Base-by-base conservation (phyloP, 2,888 invertebrate species). In the Dichetophora obliterata region DNA sequence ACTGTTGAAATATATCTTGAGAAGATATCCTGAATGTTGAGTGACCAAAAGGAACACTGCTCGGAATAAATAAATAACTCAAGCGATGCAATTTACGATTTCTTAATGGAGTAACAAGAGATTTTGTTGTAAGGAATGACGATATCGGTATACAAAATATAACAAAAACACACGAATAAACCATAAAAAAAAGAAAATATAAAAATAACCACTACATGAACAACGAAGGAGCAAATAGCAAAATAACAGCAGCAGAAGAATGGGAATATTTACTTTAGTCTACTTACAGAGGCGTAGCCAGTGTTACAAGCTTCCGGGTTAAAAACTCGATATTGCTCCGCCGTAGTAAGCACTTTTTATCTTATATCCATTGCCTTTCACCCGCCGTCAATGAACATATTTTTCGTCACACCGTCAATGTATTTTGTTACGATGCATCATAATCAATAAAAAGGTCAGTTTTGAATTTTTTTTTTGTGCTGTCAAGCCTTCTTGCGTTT, bases 51-150 rank as follows among this genome's bases (percentile, higher is more conserved):
- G 52, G 59, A 57, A 37, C 43, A 37, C 59, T 43, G 59, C 43
- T 61, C 16, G 14, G 59, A 61, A 72, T 71, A 71, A 57, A 59
- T 61, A 79, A 57, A 59, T 48, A 79, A 77, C 63, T 72, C 68
- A 75, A 73, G 77, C 69, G 69, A 59, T 69, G 54, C 77, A 79
- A 77, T 76, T 79, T 73, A 78, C 78, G 57, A 75, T 52, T 71
- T 57, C 75, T 77, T 76, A 76, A 78, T 76, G 76, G 66, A 54
- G 73, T 72, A 50, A 61, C 72, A 22, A 61, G 61, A 48, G 61
- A 34, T 16, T 27, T 27, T 61, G 4, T 52, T 69, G 19, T 14
- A 63, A 70, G 16, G n/a, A 34, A 57, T 54, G 37, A 66, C 19
- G 43, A 66, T 66, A 66, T 22, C 43, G 24, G 34, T 9, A 66